A percentile compares a stretch with the other conserved stretches of the same genome.
These are phyloP conservation scores for Lasiommata megera DNA, from an alignment of 2,888 invertebrate species.

Conservation along the genomic window DNA sequence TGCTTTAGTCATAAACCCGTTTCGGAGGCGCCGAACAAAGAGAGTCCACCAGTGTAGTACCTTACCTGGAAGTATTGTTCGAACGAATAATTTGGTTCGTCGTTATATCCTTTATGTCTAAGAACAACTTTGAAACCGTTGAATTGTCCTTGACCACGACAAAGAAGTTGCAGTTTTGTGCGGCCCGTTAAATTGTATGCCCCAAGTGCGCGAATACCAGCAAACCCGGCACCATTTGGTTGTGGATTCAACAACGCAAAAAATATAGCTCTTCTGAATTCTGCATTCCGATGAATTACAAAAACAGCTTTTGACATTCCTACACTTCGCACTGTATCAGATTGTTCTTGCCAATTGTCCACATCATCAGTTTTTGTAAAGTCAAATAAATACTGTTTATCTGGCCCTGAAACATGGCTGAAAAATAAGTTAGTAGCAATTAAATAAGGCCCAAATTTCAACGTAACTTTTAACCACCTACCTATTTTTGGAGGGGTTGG, in stretches of 20 bases:
- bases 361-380: slow-evolving; percentile 77
- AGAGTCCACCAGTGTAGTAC: no score
- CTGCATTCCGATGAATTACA: slow-evolving; percentile 80
- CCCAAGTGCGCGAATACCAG: slow-evolving; percentile 78
- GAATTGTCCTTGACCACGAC: slow-evolving; percentile 82
- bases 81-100: slow-evolving; percentile 81
- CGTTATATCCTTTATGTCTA: slow-evolving; percentile 78
- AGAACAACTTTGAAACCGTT: slow-evolving; percentile 83
- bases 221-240: slow-evolving; percentile 85
- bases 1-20: no score
- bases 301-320: slow-evolving; percentile 85
- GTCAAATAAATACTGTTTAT: slow-evolving; percentile 76
- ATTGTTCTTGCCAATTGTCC: slow-evolving; percentile 82
- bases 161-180: slow-evolving; percentile 73
- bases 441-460: no score
- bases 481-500: no score
- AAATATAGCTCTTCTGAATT: slow-evolving; percentile 83
- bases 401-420: slow-evolving; percentile 43
- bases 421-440: slow-evolving; percentile 7
- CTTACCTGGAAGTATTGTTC: slow-evolving; percentile 82
- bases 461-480: no score
- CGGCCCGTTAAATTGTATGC: slow-evolving; percentile 73
- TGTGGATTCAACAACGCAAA: slow-evolving; percentile 85
- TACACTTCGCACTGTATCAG: slow-evolving; percentile 83
- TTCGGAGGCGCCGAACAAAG: no score